Evolutionary conservation across 2,888 invertebrate genomes (phyloP), one percentile per base, ranked within the genome.

Genomic region (Himalopsyche tibetana): DNA sequence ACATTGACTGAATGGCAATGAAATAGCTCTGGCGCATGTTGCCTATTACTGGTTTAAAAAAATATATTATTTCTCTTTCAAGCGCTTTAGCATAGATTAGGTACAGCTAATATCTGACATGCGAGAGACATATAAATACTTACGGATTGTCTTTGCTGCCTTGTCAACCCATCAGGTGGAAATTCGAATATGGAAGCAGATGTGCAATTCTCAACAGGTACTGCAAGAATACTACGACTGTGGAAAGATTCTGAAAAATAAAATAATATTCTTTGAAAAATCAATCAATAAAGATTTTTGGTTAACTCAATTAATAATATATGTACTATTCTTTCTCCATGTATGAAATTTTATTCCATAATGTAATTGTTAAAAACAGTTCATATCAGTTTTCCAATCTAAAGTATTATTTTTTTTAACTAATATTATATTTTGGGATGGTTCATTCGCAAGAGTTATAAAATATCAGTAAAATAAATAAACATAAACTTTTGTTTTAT

Each of bases 111-210:
- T 9, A 11, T 45, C 8, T 9, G 45, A 45, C 6, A 45, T 45
- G 6, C 11, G 9, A 45, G 6, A 45, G 8, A 45, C 9, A 9
- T 45, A 11, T 45, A 5, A 11, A 80, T 80, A 89, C 91, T 91
- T 90, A 93, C 93, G 89, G 92, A 91, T 90, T 94, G 94, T 42
- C 97, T 93, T 89, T 96, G 94, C 17, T 91, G 90, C 74, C 95
- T 94, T 0, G 95, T 95, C 84, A 97, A 93, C 17, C 97, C 95
- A 90, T 97, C 97, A 0, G 93, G 89, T 0, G 97, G 97, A 90
- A 98, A 97, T 90, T 97, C 96, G 74, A 95, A 92, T 85, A 97
- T 95, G 4, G 97, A 96, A 0, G 97, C 94, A 0, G 94, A 94
- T 0, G 96, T 96, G 91, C 95, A 97, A 92, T 95, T 96, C 19